Evolutionary conservation across 1,140 invertebrate genomes (phyloP).

Genomic region (Drosophila erecta): DNA sequence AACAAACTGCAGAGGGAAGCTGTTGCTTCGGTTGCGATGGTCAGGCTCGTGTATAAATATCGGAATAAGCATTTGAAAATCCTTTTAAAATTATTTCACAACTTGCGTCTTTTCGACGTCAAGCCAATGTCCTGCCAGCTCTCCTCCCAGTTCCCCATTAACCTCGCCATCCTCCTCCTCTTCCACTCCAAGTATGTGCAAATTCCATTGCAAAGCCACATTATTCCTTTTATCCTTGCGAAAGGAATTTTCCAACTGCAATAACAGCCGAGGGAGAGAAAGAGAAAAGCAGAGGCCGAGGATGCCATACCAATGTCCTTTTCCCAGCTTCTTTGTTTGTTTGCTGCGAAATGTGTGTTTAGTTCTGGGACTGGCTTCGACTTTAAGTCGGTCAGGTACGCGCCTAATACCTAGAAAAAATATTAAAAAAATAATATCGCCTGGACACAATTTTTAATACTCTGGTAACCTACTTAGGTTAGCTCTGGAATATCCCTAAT

Average conservation of each 20-base stretch:
- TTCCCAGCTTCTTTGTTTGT: conserved; percentile 45
- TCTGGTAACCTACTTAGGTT: not conserved
- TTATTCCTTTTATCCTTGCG: conserved; percentile 81
- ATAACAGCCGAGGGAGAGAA: conserved; percentile 61
- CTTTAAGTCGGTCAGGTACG: conserved; percentile 56
- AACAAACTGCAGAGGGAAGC: conserved; percentile 54
- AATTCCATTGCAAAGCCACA: conserved; percentile 83
- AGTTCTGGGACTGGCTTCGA: conserved; percentile 30
- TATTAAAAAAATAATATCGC: conserved; percentile 14
- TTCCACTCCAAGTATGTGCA: conserved; percentile 72
- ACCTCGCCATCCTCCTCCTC: conserved; percentile 19
- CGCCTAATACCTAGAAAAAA: conserved; percentile 42
- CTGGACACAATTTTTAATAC: conserved; percentile 20
- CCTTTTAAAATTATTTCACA: conserved; percentile 81
- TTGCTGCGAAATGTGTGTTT: conserved; percentile 48
- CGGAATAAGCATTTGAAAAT: conserved; percentile 78
- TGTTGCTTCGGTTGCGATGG: conserved; percentile 47
- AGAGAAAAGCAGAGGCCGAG: conserved; percentile 1
- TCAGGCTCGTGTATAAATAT: conserved; percentile 75
- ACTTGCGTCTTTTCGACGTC: conserved; percentile 80
- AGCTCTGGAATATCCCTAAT: too few species aligned
- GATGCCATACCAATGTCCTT: conserved; percentile 41
- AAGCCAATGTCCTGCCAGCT: conserved; percentile 38
- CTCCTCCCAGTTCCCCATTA: conserved; percentile 16
- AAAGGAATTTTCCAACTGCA: conserved; percentile 81